Evolutionary conservation across 92 coral and sea anemone species (phyloP).

Genomic region (Porites lobata): DNA sequence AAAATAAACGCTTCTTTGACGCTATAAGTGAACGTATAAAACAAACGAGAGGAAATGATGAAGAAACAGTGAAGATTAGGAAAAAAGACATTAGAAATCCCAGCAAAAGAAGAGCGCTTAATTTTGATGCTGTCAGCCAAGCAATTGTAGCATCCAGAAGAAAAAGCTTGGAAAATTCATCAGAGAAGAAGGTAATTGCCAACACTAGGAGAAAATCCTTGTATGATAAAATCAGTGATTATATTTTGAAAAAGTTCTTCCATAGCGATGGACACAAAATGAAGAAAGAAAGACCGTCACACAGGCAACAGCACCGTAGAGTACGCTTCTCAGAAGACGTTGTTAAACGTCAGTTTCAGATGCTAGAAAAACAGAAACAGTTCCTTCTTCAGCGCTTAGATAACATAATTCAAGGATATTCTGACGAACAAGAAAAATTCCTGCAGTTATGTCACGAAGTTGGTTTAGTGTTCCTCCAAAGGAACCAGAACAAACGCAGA

Average conservation of each 20-base stretch:
- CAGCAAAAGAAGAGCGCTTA: not conserved
- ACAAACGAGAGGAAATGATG: not conserved
- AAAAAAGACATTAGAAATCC: not conserved
- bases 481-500: no score
- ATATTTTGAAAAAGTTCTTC: not conserved
- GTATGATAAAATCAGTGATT: constrained; percentile 18
- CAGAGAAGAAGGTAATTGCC: not conserved
- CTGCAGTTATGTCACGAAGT: constrained; percentile 7
- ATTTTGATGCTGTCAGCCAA: constrained; percentile 35
- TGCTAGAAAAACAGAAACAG: not conserved
- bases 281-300: not conserved
- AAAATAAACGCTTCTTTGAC: not conserved
- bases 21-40: constrained; percentile 11
- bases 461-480: no score
- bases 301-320: not conserved
- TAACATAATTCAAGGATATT: constrained; percentile 10
- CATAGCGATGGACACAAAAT: not conserved
- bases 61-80: not conserved
- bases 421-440: constrained; percentile 24
- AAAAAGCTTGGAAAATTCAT: not conserved
- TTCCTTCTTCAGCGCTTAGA: constrained; percentile 23
- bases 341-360: constrained; percentile 2
- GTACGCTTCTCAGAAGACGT: constrained; percentile 24
- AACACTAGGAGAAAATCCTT: constrained; percentile 18
- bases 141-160: constrained; percentile 11